Percentiles rank a stretch among this genome's conserved stretches.
Conservation (phyloP, 2,113 vertebrate genomes). For the Stomatorhinus ivindoensis region DNA sequence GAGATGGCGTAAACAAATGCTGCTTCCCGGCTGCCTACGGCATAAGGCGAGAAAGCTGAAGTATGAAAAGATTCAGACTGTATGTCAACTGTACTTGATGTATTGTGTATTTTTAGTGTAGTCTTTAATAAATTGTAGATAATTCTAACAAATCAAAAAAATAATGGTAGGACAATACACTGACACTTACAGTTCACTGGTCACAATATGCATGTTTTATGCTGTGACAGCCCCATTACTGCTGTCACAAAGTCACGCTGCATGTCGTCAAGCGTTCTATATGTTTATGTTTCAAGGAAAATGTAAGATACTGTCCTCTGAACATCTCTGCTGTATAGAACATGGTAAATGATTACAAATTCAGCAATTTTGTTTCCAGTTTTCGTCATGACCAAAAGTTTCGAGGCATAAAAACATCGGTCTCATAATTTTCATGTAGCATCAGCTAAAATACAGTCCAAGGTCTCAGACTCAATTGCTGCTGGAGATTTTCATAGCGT, state of each 20-base stretch:
- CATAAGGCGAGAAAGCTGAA: neutral
- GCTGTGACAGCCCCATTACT: neutral
- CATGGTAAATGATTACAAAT: neutral
- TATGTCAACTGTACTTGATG: neutral
- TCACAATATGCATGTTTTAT: neutral
- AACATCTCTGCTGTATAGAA: neutral
- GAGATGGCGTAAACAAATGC: constrained; percentile 97
- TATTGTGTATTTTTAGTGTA: neutral
- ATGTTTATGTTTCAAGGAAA: neutral
- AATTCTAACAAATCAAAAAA: neutral
- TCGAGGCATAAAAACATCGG: neutral
- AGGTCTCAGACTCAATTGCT: neutral
- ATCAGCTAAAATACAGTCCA: neutral
- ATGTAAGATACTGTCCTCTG: neutral
- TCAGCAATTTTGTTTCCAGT: neutral
- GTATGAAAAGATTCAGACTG: constrained; percentile 18
- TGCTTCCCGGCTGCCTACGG: constrained; percentile 86
- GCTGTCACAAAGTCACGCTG: neutral
- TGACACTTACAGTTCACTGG: too few species aligned
- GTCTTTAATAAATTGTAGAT: neutral
- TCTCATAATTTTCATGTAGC: neutral
- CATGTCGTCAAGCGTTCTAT: neutral
- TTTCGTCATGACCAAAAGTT: neutral
- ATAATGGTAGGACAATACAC: neutral
- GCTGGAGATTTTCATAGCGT: neutral